Percentiles rank a stretch among this genome's conserved stretches.
These are phyloP conservation scores for Mungos mungo DNA, from an alignment of 2,113 vertebrate species.

Conservation along the genomic window DNA sequence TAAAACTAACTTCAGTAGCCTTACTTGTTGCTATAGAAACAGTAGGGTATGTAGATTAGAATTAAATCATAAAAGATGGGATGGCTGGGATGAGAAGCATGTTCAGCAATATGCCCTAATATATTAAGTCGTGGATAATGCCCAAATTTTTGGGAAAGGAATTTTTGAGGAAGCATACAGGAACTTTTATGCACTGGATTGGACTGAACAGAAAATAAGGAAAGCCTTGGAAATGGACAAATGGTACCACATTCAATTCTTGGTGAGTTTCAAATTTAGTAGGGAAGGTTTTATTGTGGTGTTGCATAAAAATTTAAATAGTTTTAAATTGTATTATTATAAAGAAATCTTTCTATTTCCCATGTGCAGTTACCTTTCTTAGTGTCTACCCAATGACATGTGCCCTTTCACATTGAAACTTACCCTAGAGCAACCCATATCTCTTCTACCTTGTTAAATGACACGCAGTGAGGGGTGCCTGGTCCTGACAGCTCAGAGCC, in stretches of 20 bases:
- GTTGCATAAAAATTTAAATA: not conserved
- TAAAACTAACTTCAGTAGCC: not conserved
- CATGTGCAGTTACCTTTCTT: not conserved
- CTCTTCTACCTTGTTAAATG: not conserved
- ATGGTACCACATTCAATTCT: not conserved
- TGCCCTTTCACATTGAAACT: not conserved
- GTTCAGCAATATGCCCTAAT: not conserved
- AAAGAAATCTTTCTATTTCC: not conserved
- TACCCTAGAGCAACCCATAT: not conserved
- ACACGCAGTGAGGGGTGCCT: not conserved
- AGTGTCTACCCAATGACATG: not conserved
- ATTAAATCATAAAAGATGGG: not conserved
- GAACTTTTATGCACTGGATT: not conserved
- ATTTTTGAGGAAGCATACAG: not conserved
- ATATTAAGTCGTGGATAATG: not conserved
- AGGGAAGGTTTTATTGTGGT: not conserved
- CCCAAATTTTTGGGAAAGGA: not conserved
- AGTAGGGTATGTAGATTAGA: not conserved
- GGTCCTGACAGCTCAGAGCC: no score
- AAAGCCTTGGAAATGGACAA: conserved; percentile 33
- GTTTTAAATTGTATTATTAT: not conserved
- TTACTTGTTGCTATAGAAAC: not conserved
- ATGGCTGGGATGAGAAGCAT: not conserved
- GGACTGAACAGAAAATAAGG: not conserved
- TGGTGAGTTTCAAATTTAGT: not conserved